Evolutionary conservation across 2,888 invertebrate species (phyloP), one percentile per base, ranked within the genome.

Genomic region (Anthrax anthrax): DNA sequence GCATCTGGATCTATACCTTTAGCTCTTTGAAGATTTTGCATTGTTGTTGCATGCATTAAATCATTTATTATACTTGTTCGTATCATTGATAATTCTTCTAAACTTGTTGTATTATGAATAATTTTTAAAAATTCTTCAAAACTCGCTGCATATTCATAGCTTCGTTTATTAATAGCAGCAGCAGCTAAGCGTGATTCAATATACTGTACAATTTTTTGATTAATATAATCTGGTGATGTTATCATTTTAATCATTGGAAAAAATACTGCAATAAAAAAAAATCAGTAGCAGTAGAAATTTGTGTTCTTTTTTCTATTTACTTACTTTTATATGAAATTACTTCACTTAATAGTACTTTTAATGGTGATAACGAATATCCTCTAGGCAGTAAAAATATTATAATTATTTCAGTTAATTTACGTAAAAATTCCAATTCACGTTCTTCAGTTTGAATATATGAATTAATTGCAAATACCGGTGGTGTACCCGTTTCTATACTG

Each of bases 1-100:
- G 69, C 60, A 46, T 67, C 65, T 0, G 67, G 64, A 59, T 67
- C 65, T 10, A 65, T 51, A 10, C 63, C 58, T 70, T 87, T 85
- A 8, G 87, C 81, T 56, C 88, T 76, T 68, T 90, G 90, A 50
- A 91, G 73, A 62, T 90, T 91, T 69, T 90, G 88, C 54, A 90
- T 76, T 2, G 89, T 88, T 16, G 91, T 90, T 1, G 90, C 90
- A 73, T 92, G 89, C 84, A 92, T 89, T 56, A 92, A 83, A 72
- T 91, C 91, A 39, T 85, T 86, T 6, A 91, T 85, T 54, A 92
- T 88, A 58, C 86, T 87, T 57, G 67, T 84, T 75, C 86, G 77
- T 63, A 90, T 82, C 60, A 84, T 78, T 61, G 86, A 85, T 39
- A 92, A 72, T 54, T 86, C 82, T 63, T 89, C 88, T 50, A 88